Evolutionary conservation across 2,113 vertebrate genomes (phyloP).

Genomic region (Corythornis cristatus): DNA sequence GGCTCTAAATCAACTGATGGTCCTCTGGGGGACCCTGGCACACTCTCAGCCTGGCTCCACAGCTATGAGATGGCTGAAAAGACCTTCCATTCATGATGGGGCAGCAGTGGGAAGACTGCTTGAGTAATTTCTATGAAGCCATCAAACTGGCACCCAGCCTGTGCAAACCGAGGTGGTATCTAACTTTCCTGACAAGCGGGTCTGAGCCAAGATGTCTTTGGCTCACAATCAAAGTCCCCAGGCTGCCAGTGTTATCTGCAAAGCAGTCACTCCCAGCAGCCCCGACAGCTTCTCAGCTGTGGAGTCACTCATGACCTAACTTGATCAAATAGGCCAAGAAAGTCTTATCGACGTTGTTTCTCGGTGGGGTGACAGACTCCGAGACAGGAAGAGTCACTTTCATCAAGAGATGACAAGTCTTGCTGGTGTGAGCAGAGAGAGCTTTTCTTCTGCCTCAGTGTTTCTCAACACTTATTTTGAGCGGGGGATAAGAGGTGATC

Average conservation of each 20-base stretch:
- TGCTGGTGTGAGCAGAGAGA: neutral
- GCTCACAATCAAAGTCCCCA: neutral
- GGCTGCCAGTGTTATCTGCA: constrained; percentile 28
- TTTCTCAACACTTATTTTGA: neutral
- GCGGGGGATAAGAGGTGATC: neutral
- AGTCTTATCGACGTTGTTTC: neutral
- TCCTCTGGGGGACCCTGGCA: neutral
- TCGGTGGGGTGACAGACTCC: neutral
- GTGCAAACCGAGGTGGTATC: neutral
- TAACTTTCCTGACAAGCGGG: neutral
- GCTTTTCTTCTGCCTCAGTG: neutral
- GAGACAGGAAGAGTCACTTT: constrained; percentile 13
- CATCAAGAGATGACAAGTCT: neutral
- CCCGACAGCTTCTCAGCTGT: accelerated
- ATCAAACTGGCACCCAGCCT: constrained; percentile 3
- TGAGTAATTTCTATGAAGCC: neutral
- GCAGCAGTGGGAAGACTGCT: neutral
- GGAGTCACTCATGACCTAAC: neutral
- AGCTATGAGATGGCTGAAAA: accelerated
- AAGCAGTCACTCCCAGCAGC: neutral
- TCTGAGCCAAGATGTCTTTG: neutral
- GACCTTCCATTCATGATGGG: neutral
- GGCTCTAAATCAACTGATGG: neutral
- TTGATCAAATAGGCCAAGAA: neutral
- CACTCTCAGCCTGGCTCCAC: accelerated